Conservation (phyloP, 2,888 invertebrate species). For the Tortrix viridana region DNA sequence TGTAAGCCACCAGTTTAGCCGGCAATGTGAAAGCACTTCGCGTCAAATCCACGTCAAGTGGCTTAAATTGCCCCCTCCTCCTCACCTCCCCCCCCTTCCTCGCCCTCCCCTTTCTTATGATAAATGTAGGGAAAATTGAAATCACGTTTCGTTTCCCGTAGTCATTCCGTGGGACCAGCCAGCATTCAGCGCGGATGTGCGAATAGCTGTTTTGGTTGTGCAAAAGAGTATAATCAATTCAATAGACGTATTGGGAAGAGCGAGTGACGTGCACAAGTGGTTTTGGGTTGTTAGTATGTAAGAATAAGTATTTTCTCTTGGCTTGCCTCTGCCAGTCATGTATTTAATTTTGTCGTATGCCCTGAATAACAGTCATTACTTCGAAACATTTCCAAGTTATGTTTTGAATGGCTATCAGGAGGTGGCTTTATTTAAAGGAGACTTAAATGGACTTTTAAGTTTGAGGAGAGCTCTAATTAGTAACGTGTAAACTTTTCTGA, state of each 20-base stretch:
- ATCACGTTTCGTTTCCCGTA: slow-evolving; percentile 66
- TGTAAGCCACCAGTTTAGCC: slow-evolving; percentile 64
- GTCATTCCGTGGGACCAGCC: slow-evolving; percentile 51
- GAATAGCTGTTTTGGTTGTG: slow-evolving; percentile 53
- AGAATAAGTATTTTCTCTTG: neutral
- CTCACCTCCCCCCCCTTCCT: slow-evolving; percentile 32
- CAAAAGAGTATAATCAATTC: slow-evolving; percentile 55
- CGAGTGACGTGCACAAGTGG: slow-evolving; percentile 43
- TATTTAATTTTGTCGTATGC: too few species aligned
- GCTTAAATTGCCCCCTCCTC: slow-evolving; percentile 61
- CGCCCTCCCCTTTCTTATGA: slow-evolving; percentile 54
- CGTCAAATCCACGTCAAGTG: slow-evolving; percentile 72
- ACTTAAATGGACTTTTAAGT: too few species aligned
- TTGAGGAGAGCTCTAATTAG: too few species aligned
- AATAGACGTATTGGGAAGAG: slow-evolving; percentile 50
- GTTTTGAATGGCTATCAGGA: too few species aligned
- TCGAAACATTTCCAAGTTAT: too few species aligned
- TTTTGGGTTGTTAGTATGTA: slow-evolving; percentile 31
- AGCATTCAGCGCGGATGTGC: slow-evolving; percentile 51
- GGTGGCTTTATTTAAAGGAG: too few species aligned
- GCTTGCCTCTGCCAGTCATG: too few species aligned
- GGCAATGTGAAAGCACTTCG: slow-evolving; percentile 66
- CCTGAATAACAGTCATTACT: too few species aligned
- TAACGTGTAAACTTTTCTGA: too few species aligned
- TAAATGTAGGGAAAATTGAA: slow-evolving; percentile 73